These are phyloP conservation scores for Tragelaphus imberbis DNA, from an alignment of 2,113 vertebrate genomes.

Conservation along the genomic window DNA sequence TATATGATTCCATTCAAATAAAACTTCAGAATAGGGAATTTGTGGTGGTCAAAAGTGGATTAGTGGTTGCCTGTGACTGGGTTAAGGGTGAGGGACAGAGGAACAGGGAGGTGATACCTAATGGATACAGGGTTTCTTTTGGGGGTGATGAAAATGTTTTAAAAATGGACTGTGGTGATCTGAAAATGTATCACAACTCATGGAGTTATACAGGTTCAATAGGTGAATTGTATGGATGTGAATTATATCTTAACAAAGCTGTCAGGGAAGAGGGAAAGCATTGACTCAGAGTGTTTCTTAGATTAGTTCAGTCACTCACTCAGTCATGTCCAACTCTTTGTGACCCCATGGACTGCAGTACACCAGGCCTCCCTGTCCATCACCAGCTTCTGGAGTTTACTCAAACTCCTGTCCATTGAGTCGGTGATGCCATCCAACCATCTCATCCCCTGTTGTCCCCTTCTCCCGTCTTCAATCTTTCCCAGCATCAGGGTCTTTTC, in stretches of 20 bases:
- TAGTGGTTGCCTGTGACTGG: not conserved
- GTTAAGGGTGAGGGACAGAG: no score
- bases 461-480: rapidly evolving
- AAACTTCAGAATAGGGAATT: not conserved
- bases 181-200: not conserved
- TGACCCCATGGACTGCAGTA: not conserved
- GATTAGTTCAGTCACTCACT: rapidly evolving
- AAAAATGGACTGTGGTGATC: not conserved
- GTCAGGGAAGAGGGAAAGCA: not conserved
- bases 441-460: not conserved
- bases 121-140: not conserved
- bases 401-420: not conserved
- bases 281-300: not conserved
- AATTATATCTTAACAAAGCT: not conserved
- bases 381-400: not conserved
- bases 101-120: not conserved
- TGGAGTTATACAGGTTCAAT: not conserved
- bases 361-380: not conserved
- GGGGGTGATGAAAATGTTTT: not conserved
- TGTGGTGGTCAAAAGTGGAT: not conserved
- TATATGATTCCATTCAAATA: not conserved
- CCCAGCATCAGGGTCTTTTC: not conserved
- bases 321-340: not conserved
- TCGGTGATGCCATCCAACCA: not conserved
- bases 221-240: not conserved